Percentiles rank a stretch among this genome's conserved stretches.
Evolutionary conservation across 2,888 invertebrate species (phyloP).

Genomic region (Phyllotreta cruciferae): DNA sequence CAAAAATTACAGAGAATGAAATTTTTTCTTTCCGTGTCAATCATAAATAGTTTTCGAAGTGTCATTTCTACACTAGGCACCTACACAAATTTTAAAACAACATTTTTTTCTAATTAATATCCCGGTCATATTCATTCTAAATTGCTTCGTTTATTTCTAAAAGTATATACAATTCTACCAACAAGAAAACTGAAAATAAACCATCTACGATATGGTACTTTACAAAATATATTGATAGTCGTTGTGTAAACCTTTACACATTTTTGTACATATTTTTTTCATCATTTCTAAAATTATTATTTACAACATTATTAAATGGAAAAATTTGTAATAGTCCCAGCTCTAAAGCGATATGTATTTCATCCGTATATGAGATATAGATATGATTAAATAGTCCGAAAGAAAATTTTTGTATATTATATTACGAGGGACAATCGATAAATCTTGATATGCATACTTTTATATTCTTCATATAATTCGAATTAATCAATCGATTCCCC

Average conservation of each 20-base stretch:
- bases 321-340: constrained; percentile 56
- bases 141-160: constrained; percentile 44
- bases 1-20: too few relatives aligned
- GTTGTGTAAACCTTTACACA: constrained; percentile 54
- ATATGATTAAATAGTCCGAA: constrained; percentile 33
- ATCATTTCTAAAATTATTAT: constrained; percentile 2
- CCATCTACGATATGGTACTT: constrained; percentile 55
- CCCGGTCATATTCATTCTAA: constrained; percentile 44
- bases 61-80: neutral
- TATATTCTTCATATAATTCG: neutral
- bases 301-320: constrained; percentile 31
- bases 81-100: neutral
- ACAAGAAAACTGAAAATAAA: constrained; percentile 41
- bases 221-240: constrained; percentile 57
- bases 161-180: constrained; percentile 1
- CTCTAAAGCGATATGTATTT: constrained; percentile 61
- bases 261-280: constrained; percentile 51
- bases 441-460: constrained; percentile 53
- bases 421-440: constrained; percentile 32
- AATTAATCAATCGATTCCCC: constrained; percentile 22
- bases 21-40: too few relatives aligned
- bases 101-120: constrained; percentile 22
- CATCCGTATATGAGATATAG: constrained; percentile 34
- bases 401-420: too few relatives aligned
- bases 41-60: too few relatives aligned